Evolutionary conservation across 2,113 vertebrate species (phyloP).

Genomic region (Ondatra zibethicus): DNA sequence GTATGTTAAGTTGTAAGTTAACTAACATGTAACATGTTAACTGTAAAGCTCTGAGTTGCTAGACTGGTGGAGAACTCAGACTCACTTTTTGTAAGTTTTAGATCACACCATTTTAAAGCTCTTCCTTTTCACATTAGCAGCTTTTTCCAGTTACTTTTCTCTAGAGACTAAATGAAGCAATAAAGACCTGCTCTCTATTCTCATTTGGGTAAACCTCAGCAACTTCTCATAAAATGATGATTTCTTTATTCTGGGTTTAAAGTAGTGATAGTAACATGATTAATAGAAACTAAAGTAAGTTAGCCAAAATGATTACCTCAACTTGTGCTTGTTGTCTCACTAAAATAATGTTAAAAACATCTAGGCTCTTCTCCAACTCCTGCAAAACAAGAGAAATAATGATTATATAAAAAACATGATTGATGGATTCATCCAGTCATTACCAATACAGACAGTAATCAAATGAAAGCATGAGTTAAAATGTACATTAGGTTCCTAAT

Average conservation of each 20-base stretch:
- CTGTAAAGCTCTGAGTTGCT: not conserved
- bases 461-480: not conserved
- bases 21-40: not conserved
- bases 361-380: conserved; percentile 94
- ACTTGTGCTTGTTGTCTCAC: conserved; percentile 95
- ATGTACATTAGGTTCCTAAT: not conserved
- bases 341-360: conserved; percentile 96
- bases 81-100: not conserved
- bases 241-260: conserved; percentile 22
- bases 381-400: conserved; percentile 74
- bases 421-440: not conserved
- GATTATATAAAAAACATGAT: not conserved
- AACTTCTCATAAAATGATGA: not conserved
- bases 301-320: conserved; percentile 90
- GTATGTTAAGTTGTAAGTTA: not conserved
- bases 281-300: conserved; percentile 46
- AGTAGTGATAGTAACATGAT: not conserved
- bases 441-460: not conserved
- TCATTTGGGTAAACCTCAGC: conserved; percentile 33
- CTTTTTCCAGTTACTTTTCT: not conserved
- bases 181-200: conserved; percentile 19
- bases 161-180: conserved; percentile 37
- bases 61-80: not conserved
- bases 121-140: not conserved
- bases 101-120: not conserved